Evolutionary conservation across 2,797 vertebrate species (phyloP), one percentile per base, ranked within the genome.

Genomic region (Eulemur albifrons): DNA sequence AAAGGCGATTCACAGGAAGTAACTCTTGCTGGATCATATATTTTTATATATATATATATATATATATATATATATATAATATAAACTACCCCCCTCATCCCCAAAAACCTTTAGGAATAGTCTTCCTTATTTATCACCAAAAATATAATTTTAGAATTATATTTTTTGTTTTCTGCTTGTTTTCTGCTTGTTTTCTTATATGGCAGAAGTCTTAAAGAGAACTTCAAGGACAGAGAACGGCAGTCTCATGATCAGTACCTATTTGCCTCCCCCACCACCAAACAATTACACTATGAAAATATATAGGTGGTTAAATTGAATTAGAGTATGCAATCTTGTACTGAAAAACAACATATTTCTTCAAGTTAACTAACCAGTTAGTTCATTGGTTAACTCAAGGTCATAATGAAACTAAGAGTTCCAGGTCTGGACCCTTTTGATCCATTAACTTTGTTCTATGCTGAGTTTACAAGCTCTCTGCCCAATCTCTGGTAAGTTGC

Each of bases 331-430:
- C 25, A 50, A 25, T 65, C 54, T 85, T 52, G 57, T 70, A 59
- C 17, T n/a, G 3, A 90, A 73, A 59, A 94, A 90, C 3, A 92
- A 84, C 21, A 1, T 52, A 67, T 61, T 84, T 85, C 14, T 90
- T 88, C 43, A 94, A 59, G 48, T 73, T 76, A 96, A 87, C 21
- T 50, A 87, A 88, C 12, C 4, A 93, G 57, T 90, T 91, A 84
- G 40, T 67, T 75, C 76, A 63, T 1, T 90, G 67, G 70, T 86
- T 90, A 83, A 61, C 27, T 73, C 12, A 87, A 94, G 13, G 75
- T 61, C 54, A 94, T 18, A 81, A 95, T 13, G 45, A 95, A 96
- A 40, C 9, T 25, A 81, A 81, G 14, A 45, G n/a, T 61, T 80
- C 40, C 80, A 27, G 25, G 5, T 83, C 80, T 93, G 52, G 21